Evolutionary conservation across 2,113 vertebrate species (phyloP).

Genomic region (Caretta caretta): DNA sequence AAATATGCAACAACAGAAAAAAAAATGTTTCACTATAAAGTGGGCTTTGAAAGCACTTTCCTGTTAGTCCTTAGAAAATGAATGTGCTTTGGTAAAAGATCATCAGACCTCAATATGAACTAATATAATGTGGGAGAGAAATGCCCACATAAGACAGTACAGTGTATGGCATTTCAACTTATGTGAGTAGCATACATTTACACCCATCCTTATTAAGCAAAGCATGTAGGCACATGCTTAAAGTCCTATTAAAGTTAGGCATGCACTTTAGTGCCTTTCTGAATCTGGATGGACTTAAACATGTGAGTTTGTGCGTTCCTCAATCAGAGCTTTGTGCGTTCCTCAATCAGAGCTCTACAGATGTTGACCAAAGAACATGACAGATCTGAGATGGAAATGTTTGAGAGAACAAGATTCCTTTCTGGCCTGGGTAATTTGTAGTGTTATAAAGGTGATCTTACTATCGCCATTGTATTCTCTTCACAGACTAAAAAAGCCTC

Average conservation of each 20-base stretch:
- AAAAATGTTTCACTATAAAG: constrained; percentile 36
- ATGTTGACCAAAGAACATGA: constrained; percentile 2
- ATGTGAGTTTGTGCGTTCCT: neutral
- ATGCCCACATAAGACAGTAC: neutral
- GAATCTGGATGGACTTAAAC: neutral
- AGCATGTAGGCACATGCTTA: neutral
- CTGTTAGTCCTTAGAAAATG: constrained; percentile 42
- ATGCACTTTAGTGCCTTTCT: accelerated
- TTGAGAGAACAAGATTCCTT: constrained; percentile 5
- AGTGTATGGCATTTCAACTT: neutral
- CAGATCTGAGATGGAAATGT: constrained; percentile 12
- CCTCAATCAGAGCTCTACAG: neutral
- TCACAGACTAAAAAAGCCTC: neutral
- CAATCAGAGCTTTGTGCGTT: neutral
- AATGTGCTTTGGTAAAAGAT: constrained; percentile 16
- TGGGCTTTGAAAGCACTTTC: constrained; percentile 25
- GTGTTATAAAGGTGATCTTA: accelerated
- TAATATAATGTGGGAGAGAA: neutral
- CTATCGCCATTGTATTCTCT: neutral
- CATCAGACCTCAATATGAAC: neutral
- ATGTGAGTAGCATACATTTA: neutral
- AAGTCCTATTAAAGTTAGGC: neutral
- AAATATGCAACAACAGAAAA: constrained; percentile 12
- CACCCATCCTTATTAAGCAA: neutral
- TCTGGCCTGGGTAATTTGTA: neutral